Base-by-base conservation (phyloP, 1,140 invertebrate species). In the Atta texana region DNA sequence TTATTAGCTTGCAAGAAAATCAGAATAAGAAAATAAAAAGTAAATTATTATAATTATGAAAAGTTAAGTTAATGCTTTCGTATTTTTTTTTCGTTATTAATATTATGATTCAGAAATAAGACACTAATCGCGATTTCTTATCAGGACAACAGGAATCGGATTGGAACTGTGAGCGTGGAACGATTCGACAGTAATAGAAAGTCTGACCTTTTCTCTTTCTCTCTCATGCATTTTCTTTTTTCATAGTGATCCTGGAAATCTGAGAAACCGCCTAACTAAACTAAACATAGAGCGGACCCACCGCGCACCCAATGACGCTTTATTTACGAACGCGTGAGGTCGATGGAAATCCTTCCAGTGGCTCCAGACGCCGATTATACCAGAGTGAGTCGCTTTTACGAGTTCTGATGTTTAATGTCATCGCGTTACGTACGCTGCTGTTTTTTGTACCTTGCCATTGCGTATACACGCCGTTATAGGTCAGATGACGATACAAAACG, bases 211-310 rank as follows among this genome's bases (percentile, higher is more conserved):
- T 74, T 88, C 68, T 88, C 68, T 55, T 61, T 69, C 1, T 28
- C 24, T 39, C 16, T 34, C 7, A 44, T 44, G 39, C 8, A 44
- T 10, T 31, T 28, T 31, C 16, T 63, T 3, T 68, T 21, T 21
- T 21, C 0, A 49, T 76, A 75, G 82, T 86, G 88, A 89, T 86
- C 87, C 82, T 85, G 66, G 82, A 86, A 89, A 89, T 89, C 88
- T 89, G 80, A 89, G 88, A 89, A 89, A 89, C 88, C 82, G 85
- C 85, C 82, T 86, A 89, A 89, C 82, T 86, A 89, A 89, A 87
- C 88, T 89, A 89, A 89, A 89, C 88, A 89, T 89, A 89, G 87
- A 88, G 66, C 66, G 66, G 75, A 89, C 88, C 88, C 75, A 89
- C 82, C 88, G 76, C 69, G 88, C 87, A 75, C 59, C 80, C 51